Evolutionary conservation across 2,113 vertebrate species (phyloP), one percentile per base, ranked within the genome.

Genomic region (Ictidomys tridecemlineatus): DNA sequence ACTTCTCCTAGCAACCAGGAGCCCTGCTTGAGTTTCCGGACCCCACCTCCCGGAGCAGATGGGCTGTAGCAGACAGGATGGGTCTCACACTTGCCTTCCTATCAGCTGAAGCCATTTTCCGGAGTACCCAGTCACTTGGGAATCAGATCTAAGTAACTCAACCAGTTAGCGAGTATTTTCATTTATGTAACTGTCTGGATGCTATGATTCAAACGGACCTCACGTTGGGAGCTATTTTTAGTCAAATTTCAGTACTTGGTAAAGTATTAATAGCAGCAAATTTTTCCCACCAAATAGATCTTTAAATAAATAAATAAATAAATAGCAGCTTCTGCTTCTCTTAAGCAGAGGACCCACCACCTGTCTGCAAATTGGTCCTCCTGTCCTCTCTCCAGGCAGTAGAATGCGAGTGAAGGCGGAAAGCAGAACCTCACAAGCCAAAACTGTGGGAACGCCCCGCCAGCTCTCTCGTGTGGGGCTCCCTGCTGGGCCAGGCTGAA

Each of bases 241-340:
- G 63, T 67, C 32, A 78, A 86, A 61, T 74, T 65, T 56, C 65
- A 37, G 73, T 83, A 77, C 45, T 88, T 61, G 48, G 20, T 42
- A 42, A 92, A 79, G 58, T 89, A 95, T 78, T 93, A 85, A 95
- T 34, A 91, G 61, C 28, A 90, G 51, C 61, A 88, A 85, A 76
- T 92, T 30, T 45, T 34, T 69, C 93, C 74, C 48, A 69, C 22
- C 4, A 11, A 93, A 56, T 0, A 42, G 9, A 24, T 48, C 11
- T 70, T 10, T 4, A 32, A 28, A 26, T 22, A 58, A 58, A 58
- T 58, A 58, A 58, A 58, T 22, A 58, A 58, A 24, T 24, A 48
- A 26, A 24, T 24, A 48, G 20, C 5, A 1, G 8, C 30, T 93
- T 45, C 58, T 45, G 63, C 51, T 30, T 89, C 42, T 61, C 48